These are phyloP conservation scores for Nymphalis urticae DNA, from an alignment of 2,888 invertebrate genomes.

Conservation along the genomic window DNA sequence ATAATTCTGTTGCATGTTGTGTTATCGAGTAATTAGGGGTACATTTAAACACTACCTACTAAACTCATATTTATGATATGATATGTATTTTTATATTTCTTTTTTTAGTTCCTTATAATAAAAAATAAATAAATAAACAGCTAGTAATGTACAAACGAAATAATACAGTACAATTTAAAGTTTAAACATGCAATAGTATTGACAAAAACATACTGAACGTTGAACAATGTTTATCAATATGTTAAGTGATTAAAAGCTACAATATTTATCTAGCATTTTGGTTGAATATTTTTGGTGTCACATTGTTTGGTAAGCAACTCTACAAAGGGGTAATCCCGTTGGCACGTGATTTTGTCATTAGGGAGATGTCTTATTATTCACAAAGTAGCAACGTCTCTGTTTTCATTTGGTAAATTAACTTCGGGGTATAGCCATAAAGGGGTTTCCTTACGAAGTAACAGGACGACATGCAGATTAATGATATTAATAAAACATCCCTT, in stretches of 20 bases:
- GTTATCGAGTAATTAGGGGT: too few species aligned
- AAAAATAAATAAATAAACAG: too few species aligned
- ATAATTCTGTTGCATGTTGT: too few species aligned
- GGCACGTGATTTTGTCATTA: conserved; percentile 63
- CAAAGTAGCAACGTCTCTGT: conserved; percentile 63
- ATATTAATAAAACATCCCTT: conserved; percentile 59
- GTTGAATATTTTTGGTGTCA: conserved; percentile 35
- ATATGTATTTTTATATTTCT: too few species aligned
- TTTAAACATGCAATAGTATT: too few species aligned
- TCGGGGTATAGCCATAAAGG: conserved; percentile 56
- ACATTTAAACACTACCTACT: too few species aligned
- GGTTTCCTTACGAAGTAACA: conserved; percentile 50
- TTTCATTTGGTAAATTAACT: conserved; percentile 70
- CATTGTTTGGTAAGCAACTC: conserved; percentile 38
- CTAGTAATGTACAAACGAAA: too few species aligned
- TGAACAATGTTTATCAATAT: background rate
- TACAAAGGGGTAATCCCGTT: conserved; percentile 45
- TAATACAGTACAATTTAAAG: too few species aligned
- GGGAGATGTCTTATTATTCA: conserved; percentile 71
- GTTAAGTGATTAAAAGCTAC: conserved; percentile 22
- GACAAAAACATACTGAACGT: too few species aligned
- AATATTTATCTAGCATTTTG: conserved; percentile 28
- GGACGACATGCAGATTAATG: conserved; percentile 63
- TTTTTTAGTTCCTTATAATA: too few species aligned
- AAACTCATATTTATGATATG: too few species aligned